phyloP scores from a whole-genome alignment of 2,888 invertebrate species.

The Tethea ocularis region DNA sequence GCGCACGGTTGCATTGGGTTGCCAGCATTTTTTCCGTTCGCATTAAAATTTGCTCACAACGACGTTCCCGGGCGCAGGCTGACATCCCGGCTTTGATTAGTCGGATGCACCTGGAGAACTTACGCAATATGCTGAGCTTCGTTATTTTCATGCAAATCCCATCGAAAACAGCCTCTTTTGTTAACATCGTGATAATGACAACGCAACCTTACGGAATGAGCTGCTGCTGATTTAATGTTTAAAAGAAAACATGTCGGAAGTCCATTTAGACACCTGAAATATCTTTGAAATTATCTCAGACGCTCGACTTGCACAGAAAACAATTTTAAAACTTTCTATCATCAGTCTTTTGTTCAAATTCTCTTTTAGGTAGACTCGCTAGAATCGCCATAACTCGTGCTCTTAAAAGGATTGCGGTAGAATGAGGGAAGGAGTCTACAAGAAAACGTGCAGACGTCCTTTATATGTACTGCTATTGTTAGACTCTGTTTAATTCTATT shows the following conservation, averaged over 20 bases:
- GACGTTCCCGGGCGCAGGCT: conserved; percentile 42
- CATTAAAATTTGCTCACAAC: conserved; percentile 67
- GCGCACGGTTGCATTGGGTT: conserved; percentile 56
- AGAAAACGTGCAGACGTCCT: conserved; percentile 46
- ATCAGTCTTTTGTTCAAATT: conserved; percentile 60
- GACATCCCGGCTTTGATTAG: conserved; percentile 65
- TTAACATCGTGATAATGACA: not conserved
- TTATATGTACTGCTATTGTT: conserved; percentile 30
- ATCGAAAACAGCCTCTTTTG: not conserved
- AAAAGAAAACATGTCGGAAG: conserved; percentile 6
- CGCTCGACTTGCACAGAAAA: conserved; percentile 37
- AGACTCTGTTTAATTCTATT: conserved; percentile 44
- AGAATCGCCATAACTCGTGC: conserved; percentile 59
- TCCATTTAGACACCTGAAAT: not conserved
- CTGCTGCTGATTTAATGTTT: not conserved
- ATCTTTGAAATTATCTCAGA: conserved; percentile 7
- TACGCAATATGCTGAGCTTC: conserved; percentile 41
- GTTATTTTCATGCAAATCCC: conserved; percentile 26
- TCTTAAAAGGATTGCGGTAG: conserved; percentile 67
- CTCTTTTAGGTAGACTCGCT: conserved; percentile 31
- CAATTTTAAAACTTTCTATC: conserved; percentile 63
- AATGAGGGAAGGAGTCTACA: conserved; percentile 54
- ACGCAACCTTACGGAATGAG: not conserved
- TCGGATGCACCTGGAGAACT: conserved; percentile 63
- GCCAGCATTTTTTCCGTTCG: conserved; percentile 70